These are phyloP conservation scores for Stylophora pistillata DNA, from an alignment of 64 coral and sea anemone species.

Conservation along the genomic window DNA sequence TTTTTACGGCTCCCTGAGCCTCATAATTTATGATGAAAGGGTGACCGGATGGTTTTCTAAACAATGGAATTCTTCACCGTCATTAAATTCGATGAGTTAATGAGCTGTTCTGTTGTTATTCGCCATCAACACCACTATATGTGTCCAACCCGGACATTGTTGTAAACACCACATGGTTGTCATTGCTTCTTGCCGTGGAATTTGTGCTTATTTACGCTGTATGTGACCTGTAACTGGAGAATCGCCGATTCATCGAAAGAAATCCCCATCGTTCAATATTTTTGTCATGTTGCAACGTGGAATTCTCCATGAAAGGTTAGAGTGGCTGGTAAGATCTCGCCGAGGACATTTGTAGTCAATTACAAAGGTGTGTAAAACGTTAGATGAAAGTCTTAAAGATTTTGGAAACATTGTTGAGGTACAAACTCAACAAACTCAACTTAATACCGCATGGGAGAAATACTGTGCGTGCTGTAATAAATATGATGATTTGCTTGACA, in stretches of 20 bases:
- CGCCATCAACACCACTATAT: not conserved
- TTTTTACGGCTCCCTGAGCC: too few species aligned
- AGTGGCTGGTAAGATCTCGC: constrained; percentile 17
- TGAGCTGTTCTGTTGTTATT: too few species aligned
- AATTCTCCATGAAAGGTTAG: constrained; percentile 9
- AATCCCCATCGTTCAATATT: not conserved
- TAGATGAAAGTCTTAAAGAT: constrained; percentile 10
- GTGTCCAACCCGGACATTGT: not conserved
- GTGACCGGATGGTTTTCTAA: too few species aligned
- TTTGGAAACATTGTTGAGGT: constrained; percentile 1
- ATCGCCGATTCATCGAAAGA: not conserved
- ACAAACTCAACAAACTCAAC: constrained; percentile 12
- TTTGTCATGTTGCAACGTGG: not conserved
- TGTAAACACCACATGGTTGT: constrained; percentile 3
- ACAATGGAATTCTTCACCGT: too few species aligned
- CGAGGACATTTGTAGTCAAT: not conserved
- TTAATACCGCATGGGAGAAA: constrained; percentile 12
- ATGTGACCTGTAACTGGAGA: not conserved
- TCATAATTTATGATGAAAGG: too few species aligned
- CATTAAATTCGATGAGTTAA: too few species aligned
- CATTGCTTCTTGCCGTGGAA: not conserved
- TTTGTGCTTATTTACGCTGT: not conserved
- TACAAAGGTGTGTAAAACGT: not conserved
- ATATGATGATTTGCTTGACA: constrained; percentile 13
- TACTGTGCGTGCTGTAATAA: constrained; percentile 4